phyloP scores from a whole-genome alignment of 2,888 invertebrate genomes.

The Mylabris sibirica region DNA sequence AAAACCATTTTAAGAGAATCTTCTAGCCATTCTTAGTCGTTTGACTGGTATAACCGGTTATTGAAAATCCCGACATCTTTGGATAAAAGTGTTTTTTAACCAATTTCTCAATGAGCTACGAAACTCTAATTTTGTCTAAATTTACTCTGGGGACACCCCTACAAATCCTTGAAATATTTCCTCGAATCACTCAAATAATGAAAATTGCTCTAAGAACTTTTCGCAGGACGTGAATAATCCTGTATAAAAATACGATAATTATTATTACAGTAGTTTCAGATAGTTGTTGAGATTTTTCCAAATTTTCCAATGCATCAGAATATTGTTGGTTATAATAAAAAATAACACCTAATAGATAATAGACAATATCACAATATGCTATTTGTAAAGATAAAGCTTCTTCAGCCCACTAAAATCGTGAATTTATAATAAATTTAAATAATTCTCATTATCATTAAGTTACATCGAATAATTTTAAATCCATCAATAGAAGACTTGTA shows the following conservation, averaged over 20 bases:
- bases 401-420: constrained; percentile 51
- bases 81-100: not conserved
- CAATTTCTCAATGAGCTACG: constrained; percentile 7
- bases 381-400: constrained; percentile 52
- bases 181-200: too few relatives aligned
- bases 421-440: constrained; percentile 10
- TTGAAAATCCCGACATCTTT: too few relatives aligned
- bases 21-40: too few relatives aligned
- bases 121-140: too few relatives aligned
- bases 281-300: constrained; percentile 49
- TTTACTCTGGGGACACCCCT: too few relatives aligned
- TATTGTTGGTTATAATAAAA: constrained; percentile 52
- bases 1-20: too few relatives aligned
- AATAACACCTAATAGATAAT: constrained; percentile 55
- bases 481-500: constrained; percentile 52
- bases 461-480: constrained; percentile 51
- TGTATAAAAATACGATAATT: too few relatives aligned
- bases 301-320: constrained; percentile 52
- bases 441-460: constrained; percentile 13
- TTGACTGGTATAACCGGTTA: too few relatives aligned
- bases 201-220: too few relatives aligned
- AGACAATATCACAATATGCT: constrained; percentile 44
- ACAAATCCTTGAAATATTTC: too few relatives aligned
- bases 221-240: too few relatives aligned
- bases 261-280: constrained; percentile 40